Evolutionary conservation across 2,888 invertebrate genomes (phyloP).

Genomic region (Chrysolina haemoptera): DNA sequence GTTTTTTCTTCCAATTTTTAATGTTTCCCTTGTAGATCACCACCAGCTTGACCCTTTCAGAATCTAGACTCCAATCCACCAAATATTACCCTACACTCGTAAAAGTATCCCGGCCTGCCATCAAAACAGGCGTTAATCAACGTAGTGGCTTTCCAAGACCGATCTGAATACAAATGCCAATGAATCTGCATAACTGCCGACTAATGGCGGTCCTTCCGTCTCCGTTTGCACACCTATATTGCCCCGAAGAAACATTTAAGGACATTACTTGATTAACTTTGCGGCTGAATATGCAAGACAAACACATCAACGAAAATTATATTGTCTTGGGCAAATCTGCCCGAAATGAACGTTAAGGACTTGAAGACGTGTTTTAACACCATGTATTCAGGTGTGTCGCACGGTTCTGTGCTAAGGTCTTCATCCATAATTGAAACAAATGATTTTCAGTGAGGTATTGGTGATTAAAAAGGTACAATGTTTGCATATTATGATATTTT

Average conservation of each 20-base stretch:
- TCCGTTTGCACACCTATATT: slow-evolving; percentile 13
- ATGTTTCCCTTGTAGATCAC: too few relatives aligned
- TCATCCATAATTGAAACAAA: too few relatives aligned
- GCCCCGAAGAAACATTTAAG: slow-evolving; percentile 48
- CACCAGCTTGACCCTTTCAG: not conserved
- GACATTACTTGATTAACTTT: slow-evolving; percentile 51
- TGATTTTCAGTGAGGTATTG: too few relatives aligned
- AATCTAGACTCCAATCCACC: not conserved
- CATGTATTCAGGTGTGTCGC: too few relatives aligned
- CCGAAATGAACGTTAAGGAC: not conserved
- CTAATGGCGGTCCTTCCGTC: slow-evolving; percentile 54
- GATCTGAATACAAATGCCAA: slow-evolving; percentile 63
- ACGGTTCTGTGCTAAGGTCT: too few relatives aligned
- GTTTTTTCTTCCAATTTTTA: too few relatives aligned
- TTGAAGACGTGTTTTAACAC: not conserved
- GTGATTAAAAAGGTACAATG: too few relatives aligned
- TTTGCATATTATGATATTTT: too few relatives aligned
- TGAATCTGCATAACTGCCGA: slow-evolving; percentile 61
- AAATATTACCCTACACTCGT: slow-evolving; percentile 13
- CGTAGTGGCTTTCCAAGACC: slow-evolving; percentile 62
- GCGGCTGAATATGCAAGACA: slow-evolving; percentile 34
- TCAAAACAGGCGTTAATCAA: slow-evolving; percentile 60
- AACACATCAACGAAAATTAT: slow-evolving; percentile 45
- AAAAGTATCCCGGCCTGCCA: slow-evolving; percentile 16
- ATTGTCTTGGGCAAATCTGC: slow-evolving; percentile 30